Percentiles rank a stretch among this genome's conserved stretches.
Evolutionary conservation across 53 echinoderm and acorn worm genomes (phyloP).

Genomic region (Paracentrotus lividus): DNA sequence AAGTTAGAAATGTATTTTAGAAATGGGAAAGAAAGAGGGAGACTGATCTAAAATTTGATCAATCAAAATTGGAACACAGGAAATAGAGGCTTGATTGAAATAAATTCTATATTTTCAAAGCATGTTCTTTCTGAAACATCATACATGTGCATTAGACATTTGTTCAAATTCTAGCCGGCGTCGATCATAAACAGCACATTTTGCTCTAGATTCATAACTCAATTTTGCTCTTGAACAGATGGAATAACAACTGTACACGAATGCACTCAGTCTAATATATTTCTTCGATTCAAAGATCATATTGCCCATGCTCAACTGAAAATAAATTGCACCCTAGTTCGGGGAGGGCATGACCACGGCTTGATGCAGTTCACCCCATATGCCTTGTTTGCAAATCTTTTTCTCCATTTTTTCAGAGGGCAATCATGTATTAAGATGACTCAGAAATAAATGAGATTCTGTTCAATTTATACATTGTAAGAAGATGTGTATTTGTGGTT

Average conservation of each 20-base stretch:
- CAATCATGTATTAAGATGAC: neutral
- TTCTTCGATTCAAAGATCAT: neutral
- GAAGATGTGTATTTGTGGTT: neutral
- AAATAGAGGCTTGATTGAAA: neutral
- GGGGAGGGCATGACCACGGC: neutral
- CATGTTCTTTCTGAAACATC: neutral
- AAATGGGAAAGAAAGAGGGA: neutral
- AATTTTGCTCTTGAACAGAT: neutral
- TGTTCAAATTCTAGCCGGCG: neutral
- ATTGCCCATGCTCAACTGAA: constrained; percentile 9
- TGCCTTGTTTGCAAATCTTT: neutral
- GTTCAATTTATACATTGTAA: constrained; percentile 1
- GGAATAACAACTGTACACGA: neutral
- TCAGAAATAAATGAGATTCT: neutral
- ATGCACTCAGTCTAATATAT: neutral
- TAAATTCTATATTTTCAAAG: neutral
- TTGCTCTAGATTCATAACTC: constrained; percentile 29
- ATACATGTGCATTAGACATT: neutral
- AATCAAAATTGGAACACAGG: neutral
- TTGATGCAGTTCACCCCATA: neutral
- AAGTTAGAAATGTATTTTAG: too few species aligned
- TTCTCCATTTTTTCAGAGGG: neutral
- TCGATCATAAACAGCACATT: neutral
- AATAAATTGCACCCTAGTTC: constrained; percentile 6
- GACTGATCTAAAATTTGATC: neutral